A percentile compares a stretch with the other conserved stretches of the same genome.
Evolutionary conservation across 2,797 vertebrate genomes (phyloP).

Genomic region (Propithecus deckenii): DNA sequence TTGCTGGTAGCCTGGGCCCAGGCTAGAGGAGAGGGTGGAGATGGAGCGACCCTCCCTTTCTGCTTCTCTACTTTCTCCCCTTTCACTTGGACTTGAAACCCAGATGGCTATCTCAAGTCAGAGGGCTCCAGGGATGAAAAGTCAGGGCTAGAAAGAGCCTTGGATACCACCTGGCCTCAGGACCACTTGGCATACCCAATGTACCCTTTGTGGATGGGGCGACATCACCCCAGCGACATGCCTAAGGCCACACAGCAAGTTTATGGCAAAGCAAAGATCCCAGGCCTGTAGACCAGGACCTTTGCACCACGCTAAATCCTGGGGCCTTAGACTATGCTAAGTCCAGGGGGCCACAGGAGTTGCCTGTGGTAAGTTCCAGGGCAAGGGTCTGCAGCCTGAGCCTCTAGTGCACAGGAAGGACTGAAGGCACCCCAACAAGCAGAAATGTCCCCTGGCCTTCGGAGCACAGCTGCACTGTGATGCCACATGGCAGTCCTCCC

Average conservation of each 20-base stretch:
- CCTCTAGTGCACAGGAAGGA: not conserved
- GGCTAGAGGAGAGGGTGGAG: not conserved
- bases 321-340: not conserved
- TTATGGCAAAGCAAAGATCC: not conserved
- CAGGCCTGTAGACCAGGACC: too few relatives aligned
- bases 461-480: not conserved
- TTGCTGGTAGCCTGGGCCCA: not conserved
- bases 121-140: not conserved
- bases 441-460: too few relatives aligned
- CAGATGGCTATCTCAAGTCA: not conserved
- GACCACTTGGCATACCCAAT: not conserved
- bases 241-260: not conserved
- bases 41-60: not conserved
- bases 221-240: not conserved
- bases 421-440: too few relatives aligned
- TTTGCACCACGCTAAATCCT: not conserved
- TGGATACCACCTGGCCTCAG: not conserved
- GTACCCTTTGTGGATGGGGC: not conserved
- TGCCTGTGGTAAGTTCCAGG: not conserved
- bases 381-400: not conserved
- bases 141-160: not conserved
- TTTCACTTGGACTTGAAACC: not conserved
- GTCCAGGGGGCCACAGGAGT: not conserved
- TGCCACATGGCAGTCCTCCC: not conserved
- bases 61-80: not conserved